These are phyloP conservation scores for Gadopsis marmoratus DNA, from an alignment of 2,797 vertebrate genomes.

Conservation along the genomic window DNA sequence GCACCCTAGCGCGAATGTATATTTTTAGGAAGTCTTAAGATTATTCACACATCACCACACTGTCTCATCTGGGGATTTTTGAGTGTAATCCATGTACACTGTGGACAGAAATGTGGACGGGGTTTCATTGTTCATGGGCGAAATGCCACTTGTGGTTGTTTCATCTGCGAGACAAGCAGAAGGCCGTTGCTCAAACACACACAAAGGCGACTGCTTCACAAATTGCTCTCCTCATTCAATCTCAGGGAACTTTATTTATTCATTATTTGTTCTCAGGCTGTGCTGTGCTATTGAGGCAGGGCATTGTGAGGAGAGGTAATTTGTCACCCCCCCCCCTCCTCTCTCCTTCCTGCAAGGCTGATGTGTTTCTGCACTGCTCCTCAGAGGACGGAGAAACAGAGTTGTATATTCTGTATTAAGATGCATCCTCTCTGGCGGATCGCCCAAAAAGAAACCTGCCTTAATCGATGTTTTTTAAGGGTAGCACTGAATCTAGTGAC, in stretches of 20 bases:
- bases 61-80: neutral
- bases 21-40: conserved; percentile 14
- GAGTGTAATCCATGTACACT: conserved; percentile 1
- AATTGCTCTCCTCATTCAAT: conserved; percentile 69
- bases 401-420: conserved; percentile 17
- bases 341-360: conserved; percentile 24
- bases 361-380: conserved; percentile 47
- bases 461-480: conserved; percentile 18
- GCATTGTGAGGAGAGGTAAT: conserved; percentile 72
- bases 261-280: conserved; percentile 75
- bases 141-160: conserved; percentile 30
- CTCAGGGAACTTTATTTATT: conserved; percentile 80
- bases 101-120: conserved; percentile 13
- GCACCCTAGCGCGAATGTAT: neutral
- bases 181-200: conserved; percentile 21
- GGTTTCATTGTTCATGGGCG: conserved; percentile 23
- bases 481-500: conserved; percentile 7
- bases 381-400: conserved; percentile 3
- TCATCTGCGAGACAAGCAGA: conserved; percentile 31
- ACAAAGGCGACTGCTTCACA: conserved; percentile 46
- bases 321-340: conserved; percentile 60
- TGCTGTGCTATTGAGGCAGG: conserved; percentile 57
- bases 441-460: conserved; percentile 4
- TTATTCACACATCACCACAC: conserved; percentile 2
- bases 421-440: neutral